These are phyloP conservation scores for Psix sp. DNA, from an alignment of 1,140 invertebrate species.

Conservation along the genomic window DNA sequence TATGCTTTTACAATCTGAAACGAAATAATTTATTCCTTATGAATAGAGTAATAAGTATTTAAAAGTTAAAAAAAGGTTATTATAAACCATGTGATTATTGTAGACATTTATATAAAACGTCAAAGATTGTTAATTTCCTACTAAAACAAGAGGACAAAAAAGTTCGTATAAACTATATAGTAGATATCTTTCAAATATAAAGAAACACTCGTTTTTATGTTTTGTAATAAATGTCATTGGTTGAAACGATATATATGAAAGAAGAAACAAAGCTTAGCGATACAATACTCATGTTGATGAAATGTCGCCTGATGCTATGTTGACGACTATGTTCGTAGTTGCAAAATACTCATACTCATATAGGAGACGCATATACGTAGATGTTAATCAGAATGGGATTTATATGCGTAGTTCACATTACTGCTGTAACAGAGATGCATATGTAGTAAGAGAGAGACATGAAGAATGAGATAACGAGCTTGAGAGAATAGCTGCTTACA, in stretches of 20 bases:
- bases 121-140: too few species aligned
- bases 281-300: slow-evolving; percentile 42
- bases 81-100: too few species aligned
- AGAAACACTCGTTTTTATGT: slow-evolving; percentile 36
- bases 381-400: slow-evolving; percentile 62
- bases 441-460: slow-evolving; percentile 20
- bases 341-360: slow-evolving; percentile 40
- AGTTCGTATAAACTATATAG: too few species aligned
- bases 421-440: slow-evolving; percentile 20
- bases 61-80: too few species aligned
- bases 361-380: slow-evolving; percentile 32
- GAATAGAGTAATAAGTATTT: too few species aligned
- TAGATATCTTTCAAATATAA: too few species aligned
- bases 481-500: slow-evolving; percentile 48
- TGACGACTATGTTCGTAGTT: slow-evolving; percentile 32
- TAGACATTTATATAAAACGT: too few species aligned
- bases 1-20: too few species aligned
- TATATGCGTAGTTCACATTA: slow-evolving; percentile 54
- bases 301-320: slow-evolving; percentile 41
- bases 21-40: too few species aligned
- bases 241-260: slow-evolving; percentile 26
- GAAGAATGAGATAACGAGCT: slow-evolving; percentile 48
- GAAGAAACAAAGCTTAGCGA: slow-evolving; percentile 17
- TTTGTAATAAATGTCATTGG: slow-evolving; percentile 36
- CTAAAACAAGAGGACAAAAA: too few species aligned